A percentile compares a stretch with the other conserved stretches of the same genome.
Evolutionary conservation across 2,888 invertebrate genomes (phyloP).

Genomic region (Graphium colonna): DNA sequence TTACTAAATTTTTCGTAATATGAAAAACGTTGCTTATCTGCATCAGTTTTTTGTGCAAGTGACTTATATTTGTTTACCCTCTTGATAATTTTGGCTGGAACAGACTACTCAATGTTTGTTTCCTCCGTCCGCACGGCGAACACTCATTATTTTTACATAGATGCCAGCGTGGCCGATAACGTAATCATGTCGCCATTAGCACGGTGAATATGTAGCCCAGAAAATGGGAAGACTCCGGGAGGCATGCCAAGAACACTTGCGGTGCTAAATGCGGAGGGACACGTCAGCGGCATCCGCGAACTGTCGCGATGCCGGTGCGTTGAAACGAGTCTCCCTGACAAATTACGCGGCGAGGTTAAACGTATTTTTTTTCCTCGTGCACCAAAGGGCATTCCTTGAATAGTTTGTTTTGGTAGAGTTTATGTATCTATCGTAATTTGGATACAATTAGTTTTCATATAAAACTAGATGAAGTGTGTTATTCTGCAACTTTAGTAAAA

Average conservation of each 20-base stretch:
- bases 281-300: slow-evolving; percentile 50
- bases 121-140: slow-evolving; percentile 3
- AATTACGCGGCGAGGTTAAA: slow-evolving; percentile 28
- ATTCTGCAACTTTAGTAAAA: too few species aligned
- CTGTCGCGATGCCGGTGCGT: slow-evolving; percentile 39
- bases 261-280: slow-evolving; percentile 62
- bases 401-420: neutral
- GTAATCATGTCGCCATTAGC: slow-evolving; percentile 21
- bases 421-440: too few species aligned
- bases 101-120: neutral
- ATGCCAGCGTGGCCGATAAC: slow-evolving; percentile 4
- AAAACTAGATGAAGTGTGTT: too few species aligned
- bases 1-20: too few species aligned
- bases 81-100: too few species aligned
- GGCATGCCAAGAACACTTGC: slow-evolving; percentile 54
- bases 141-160: slow-evolving; percentile 6
- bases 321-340: slow-evolving; percentile 17
- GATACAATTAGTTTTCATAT: too few species aligned
- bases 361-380: neutral
- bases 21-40: too few species aligned
- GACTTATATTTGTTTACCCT: too few species aligned
- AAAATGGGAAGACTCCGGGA: slow-evolving; percentile 59
- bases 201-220: slow-evolving; percentile 34
- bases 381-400: neutral
- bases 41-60: too few species aligned